Evolutionary conservation across 2,888 invertebrate genomes (phyloP), one percentile per base, ranked within the genome.

Genomic region (Operophtera brumata): DNA sequence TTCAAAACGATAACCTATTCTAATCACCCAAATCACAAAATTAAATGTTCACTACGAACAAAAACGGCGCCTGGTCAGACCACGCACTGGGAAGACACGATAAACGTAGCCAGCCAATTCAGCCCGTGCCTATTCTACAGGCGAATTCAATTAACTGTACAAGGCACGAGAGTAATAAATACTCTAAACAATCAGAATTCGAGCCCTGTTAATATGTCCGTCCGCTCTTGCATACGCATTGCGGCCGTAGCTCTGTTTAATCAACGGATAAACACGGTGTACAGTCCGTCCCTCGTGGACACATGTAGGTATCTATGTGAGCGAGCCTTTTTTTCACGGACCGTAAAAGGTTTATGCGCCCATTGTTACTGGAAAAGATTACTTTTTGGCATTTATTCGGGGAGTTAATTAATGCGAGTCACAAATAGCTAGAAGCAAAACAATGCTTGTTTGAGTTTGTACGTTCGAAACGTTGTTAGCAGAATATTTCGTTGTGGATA

Each of bases 121-220:
- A 80, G 77, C 78, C 77, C 74, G 78, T 74, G 84, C 84, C 86
- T 86, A 85, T 86, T 84, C 88, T 85, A 84, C 86, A 84, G 84
- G 84, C 88, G 84, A 84, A 89, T 89, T 88, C 89, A 89, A 89
- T 89, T 89, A 89, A 89, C 87, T 82, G 86, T 87, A 89, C 89
- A 89, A 84, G 87, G 86, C 87, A 78, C 85, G 79, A 75, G 88
- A 82, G 89, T 86, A 87, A 90, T 90, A 90, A 90, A 90, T 90
- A 88, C 86, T 89, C 89, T 88, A 89, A 89, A 89, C 89, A 89
- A 89, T 89, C 89, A 89, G 87, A 88, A 89, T 88, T 88, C 87
- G 89, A 88, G 86, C 77, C 84, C 80, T 82, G 86, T 86, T 88
- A 87, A 88, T 88, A 88, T 86, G 88, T 88, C 82, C 84, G 86